A percentile compares a stretch with the other conserved stretches of the same genome.
phyloP scores from a whole-genome alignment of 2,888 invertebrate genomes.

The Chloromyia formosa region DNA sequence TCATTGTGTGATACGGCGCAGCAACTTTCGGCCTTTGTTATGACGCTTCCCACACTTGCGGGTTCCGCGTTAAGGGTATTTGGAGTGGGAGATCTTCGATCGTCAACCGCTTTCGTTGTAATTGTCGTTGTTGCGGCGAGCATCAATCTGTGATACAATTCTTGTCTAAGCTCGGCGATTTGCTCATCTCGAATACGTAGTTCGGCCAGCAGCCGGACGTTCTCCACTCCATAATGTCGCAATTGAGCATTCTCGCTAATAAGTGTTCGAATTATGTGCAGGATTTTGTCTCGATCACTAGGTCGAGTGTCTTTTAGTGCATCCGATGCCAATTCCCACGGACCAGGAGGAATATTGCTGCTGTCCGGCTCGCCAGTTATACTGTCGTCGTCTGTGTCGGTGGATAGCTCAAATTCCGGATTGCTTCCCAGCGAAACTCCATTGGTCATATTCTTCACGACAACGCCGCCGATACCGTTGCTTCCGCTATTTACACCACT shows the following conservation, averaged over 20 bases:
- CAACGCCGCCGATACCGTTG: conserved; percentile 42
- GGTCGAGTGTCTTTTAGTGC: conserved; percentile 60
- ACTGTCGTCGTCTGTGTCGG: conserved; percentile 75
- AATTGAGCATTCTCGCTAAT: conserved; percentile 62
- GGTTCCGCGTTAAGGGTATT: not conserved
- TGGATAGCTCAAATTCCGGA: conserved; percentile 75
- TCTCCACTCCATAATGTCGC: conserved; percentile 56
- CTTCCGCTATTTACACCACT: conserved; percentile 38
- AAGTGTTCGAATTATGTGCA: conserved; percentile 58
- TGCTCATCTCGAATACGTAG: conserved; percentile 60
- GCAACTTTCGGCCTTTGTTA: conserved; percentile 51
- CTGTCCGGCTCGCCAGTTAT: conserved; percentile 63
- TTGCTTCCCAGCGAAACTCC: conserved; percentile 54
- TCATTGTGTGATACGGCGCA: conserved; percentile 41
- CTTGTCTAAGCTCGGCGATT: conserved; percentile 60
- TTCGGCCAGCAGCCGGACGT: conserved; percentile 59
- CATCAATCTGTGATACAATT: conserved; percentile 56
- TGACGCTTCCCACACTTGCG: conserved; percentile 51
- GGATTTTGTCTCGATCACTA: conserved; percentile 61
- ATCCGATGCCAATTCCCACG: conserved; percentile 62
- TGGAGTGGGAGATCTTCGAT: conserved; percentile 22
- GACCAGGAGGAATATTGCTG: conserved; percentile 61
- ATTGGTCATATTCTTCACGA: conserved; percentile 48
- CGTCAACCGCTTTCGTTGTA: conserved; percentile 6
- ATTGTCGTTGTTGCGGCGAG: conserved; percentile 14